phyloP scores from a whole-genome alignment of 2,888 invertebrate species.

The Phalera bucephala region DNA sequence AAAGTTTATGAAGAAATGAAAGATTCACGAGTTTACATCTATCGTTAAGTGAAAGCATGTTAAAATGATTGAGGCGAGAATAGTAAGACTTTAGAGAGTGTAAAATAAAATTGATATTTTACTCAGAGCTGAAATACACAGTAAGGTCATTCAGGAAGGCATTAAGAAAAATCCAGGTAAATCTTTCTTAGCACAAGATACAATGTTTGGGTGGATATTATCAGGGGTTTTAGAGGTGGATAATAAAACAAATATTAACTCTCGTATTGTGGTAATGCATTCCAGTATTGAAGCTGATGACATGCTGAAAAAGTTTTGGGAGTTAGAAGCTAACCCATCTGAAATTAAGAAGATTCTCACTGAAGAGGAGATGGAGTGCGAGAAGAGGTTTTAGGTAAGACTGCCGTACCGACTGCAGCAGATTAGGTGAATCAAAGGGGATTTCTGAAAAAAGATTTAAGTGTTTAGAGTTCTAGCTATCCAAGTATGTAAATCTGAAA shows the following conservation, averaged over 20 bases:
- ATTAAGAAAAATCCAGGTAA: constrained; percentile 14
- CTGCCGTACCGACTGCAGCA: neutral
- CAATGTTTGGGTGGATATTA: constrained; percentile 28
- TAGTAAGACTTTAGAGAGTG: too few species aligned
- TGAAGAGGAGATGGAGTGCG: constrained; percentile 1
- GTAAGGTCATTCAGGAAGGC: constrained; percentile 18
- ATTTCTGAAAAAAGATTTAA: constrained; percentile 3
- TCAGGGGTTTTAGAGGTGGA: constrained; percentile 13
- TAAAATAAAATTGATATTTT: constrained; percentile 18
- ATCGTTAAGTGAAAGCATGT: too few species aligned
- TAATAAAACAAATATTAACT: neutral
- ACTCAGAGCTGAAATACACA: constrained; percentile 27
- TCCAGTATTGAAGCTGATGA: neutral
- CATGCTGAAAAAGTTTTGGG: neutral
- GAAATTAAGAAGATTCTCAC: neutral
- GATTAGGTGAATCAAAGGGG: neutral
- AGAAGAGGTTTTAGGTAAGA: neutral
- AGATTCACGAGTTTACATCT: too few species aligned
- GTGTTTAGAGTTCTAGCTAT: neutral
- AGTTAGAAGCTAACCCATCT: neutral
- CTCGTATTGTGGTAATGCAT: neutral
- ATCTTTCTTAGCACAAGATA: constrained; percentile 22
- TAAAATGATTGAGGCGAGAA: too few species aligned
- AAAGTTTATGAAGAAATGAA: too few species aligned
- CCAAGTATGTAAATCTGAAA: neutral